phyloP scores from a whole-genome alignment of 2,888 invertebrate species.

The Clanis bilineata region DNA sequence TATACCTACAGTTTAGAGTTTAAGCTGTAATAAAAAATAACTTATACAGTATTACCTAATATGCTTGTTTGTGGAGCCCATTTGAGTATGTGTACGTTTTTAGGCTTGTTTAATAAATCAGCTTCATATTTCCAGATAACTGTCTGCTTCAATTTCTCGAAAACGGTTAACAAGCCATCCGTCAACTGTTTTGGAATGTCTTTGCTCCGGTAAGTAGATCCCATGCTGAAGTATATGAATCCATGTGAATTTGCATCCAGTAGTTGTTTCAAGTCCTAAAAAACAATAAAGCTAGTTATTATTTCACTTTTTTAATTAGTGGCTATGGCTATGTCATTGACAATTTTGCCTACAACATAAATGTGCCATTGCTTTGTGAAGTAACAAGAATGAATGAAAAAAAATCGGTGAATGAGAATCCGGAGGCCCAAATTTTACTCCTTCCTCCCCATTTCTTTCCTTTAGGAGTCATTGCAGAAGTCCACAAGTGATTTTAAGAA shows the following conservation, averaged over 20 bases:
- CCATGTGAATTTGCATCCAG: constrained; percentile 59
- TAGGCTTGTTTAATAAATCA: constrained; percentile 45
- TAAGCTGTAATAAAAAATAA: no score
- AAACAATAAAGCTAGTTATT: constrained; percentile 14
- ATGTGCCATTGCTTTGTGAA: no score
- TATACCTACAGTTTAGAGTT: background rate
- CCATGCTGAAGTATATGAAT: constrained; percentile 65
- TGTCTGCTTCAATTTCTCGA: constrained; percentile 53
- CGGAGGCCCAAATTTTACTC: no score
- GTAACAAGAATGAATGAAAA: no score
- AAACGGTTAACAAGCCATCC: constrained; percentile 44
- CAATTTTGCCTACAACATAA: no score
- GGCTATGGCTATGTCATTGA: no score
- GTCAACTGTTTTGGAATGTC: constrained; percentile 46
- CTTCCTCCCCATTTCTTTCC: no score
- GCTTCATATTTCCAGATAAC: constrained; percentile 68
- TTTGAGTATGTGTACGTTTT: constrained; percentile 55
- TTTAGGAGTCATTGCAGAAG: no score
- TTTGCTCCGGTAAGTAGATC: constrained; percentile 50
- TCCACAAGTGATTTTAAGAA: no score
- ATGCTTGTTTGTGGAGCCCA: constrained; percentile 71
- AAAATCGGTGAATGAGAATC: no score
- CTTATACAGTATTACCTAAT: constrained; percentile 54
- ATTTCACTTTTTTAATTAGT: no score
- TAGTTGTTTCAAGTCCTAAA: constrained; percentile 60